These are phyloP conservation scores for Xenotilapia leptura DNA, from an alignment of 2,113 vertebrate genomes.

Conservation along the genomic window DNA sequence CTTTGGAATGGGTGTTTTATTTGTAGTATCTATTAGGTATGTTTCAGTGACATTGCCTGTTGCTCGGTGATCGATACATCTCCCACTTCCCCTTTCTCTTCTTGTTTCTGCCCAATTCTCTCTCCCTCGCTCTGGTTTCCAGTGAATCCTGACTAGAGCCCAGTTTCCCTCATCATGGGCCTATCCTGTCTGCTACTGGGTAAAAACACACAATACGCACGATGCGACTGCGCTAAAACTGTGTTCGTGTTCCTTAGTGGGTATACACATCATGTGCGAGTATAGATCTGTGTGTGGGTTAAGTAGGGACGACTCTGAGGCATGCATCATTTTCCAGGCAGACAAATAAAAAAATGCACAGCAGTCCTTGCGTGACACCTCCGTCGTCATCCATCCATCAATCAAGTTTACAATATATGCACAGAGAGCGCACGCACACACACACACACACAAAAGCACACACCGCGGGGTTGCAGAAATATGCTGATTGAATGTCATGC, in stretches of 20 bases:
- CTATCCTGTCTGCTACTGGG: neutral
- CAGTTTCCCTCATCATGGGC: neutral
- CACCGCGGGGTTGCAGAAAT: neutral
- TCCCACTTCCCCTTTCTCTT: neutral
- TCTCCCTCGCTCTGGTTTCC: neutral
- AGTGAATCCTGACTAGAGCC: neutral
- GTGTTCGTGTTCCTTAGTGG: neutral
- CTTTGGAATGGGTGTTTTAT: neutral
- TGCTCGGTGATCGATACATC: neutral
- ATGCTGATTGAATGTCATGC: constrained; percentile 23
- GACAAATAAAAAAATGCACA: constrained; percentile 34
- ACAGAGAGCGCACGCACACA: neutral
- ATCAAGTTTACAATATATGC: neutral
- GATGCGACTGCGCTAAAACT: neutral
- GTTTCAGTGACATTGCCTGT: neutral
- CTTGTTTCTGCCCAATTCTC: neutral
- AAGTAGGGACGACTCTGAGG: neutral
- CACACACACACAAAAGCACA: neutral
- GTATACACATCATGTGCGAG: neutral
- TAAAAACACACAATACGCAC: neutral
- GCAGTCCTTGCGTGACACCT: constrained; percentile 33
- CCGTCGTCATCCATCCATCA: constrained; percentile 45
- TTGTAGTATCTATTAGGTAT: neutral
- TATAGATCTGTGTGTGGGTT: neutral
- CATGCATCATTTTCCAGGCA: constrained; percentile 7